These are phyloP conservation scores for Druon quercuslanigerum DNA, from an alignment of 1,140 invertebrate species.

Conservation along the genomic window DNA sequence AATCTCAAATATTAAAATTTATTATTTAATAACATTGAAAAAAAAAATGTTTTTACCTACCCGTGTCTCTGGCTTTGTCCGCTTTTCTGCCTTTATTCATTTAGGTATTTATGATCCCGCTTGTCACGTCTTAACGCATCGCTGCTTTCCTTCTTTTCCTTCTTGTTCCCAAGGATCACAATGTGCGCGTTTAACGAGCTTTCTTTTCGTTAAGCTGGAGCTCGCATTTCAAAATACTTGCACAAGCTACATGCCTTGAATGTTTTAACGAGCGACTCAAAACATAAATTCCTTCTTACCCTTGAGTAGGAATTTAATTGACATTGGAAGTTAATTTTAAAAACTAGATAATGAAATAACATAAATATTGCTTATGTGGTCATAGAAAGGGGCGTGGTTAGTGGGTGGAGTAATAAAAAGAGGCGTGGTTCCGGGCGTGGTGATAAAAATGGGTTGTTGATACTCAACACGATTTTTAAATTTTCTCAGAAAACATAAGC, in stretches of 20 bases:
- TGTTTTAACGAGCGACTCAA: background rate
- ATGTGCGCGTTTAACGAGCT: constrained; percentile 60
- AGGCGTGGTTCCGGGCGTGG: no score
- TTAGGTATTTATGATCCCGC: background rate
- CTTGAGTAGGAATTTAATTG: background rate
- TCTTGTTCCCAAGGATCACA: constrained; percentile 48
- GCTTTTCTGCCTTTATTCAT: background rate
- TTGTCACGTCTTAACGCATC: constrained; percentile 40
- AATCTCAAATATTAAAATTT: no score
- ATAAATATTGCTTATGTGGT: no score
- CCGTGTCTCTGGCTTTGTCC: background rate
- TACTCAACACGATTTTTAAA: no score
- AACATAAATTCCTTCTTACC: background rate
- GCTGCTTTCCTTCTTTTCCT: constrained; percentile 37
- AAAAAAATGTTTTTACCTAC: no score
- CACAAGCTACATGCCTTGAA: background rate
- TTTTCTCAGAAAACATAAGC: no score
- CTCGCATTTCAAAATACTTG: constrained; percentile 49
- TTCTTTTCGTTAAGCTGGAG: constrained; percentile 29
- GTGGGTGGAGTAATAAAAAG: no score
- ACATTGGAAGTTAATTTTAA: no score
- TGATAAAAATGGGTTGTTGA: no score
- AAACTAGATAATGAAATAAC: no score
- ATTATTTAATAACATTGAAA: no score
- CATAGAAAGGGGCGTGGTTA: no score